These are phyloP conservation scores for Salvelinus fontinalis DNA, from an alignment of 2,113 vertebrate species.

Conservation along the genomic window DNA sequence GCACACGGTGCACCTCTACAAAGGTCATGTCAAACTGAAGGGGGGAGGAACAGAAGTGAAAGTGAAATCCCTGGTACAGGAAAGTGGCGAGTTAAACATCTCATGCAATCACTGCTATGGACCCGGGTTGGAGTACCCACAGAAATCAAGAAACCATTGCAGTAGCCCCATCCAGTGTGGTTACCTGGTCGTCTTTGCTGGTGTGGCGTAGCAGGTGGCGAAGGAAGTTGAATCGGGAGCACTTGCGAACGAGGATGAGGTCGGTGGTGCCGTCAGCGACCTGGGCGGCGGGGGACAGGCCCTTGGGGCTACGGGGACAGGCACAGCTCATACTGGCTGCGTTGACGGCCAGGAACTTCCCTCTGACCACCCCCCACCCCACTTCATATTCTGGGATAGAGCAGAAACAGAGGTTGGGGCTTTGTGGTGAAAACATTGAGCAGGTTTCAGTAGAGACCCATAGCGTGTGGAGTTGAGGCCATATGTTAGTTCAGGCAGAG, in stretches of 20 bases:
- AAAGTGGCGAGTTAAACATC: no score
- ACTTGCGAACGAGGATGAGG: conserved; percentile 93
- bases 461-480: no score
- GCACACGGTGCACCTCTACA: conserved; percentile 89
- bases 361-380: conserved; percentile 86
- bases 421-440: background rate
- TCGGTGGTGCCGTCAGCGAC: conserved; percentile 90
- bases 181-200: conserved; percentile 87
- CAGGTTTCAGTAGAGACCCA: no score
- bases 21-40: conserved; percentile 89
- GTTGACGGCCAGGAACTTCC: conserved; percentile 95
- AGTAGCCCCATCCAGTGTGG: no score
- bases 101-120: no score
- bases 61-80: background rate
- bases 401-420: background rate
- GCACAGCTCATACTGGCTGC: conserved; percentile 91
- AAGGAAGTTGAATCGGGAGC: conserved; percentile 89
- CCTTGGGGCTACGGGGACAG: conserved; percentile 89
- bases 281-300: conserved; percentile 92
- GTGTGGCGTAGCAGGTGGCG: conserved; percentile 89
- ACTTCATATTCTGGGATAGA: conserved; percentile 69
- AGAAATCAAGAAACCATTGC: no score
- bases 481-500: background rate
- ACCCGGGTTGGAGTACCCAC: no score
- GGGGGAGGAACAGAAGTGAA: background rate